A percentile compares a stretch with the other conserved stretches of the same genome.
These are phyloP conservation scores for Myotis brandtii DNA, from an alignment of 2,113 vertebrate species.

Conservation along the genomic window DNA sequence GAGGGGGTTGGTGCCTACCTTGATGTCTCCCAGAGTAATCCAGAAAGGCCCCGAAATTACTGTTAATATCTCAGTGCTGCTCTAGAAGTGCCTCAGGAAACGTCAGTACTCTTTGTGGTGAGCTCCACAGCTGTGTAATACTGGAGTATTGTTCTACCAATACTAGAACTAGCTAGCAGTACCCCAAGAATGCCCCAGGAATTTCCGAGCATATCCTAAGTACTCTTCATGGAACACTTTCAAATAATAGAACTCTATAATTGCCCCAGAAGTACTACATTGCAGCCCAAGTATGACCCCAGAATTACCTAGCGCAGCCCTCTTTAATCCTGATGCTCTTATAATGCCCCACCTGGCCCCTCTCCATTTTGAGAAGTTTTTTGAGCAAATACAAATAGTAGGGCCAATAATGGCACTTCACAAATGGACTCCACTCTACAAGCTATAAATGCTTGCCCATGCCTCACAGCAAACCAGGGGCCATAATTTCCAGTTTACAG, in stretches of 20 bases:
- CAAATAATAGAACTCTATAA: slow-evolving; percentile 22
- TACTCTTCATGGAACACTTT: slow-evolving; percentile 3
- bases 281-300: background rate
- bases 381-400: background rate
- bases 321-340: background rate
- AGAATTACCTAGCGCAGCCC: background rate
- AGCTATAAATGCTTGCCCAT: background rate
- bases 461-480: background rate
- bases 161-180: background rate
- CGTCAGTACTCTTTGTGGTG: background rate
- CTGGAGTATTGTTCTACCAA: background rate
- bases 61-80: background rate
- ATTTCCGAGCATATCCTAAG: slow-evolving; percentile 44
- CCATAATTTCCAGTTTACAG: background rate
- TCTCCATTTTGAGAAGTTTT: background rate
- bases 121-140: background rate
- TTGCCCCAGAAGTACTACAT: background rate
- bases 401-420: background rate
- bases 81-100: background rate
- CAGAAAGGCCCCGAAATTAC: background rate
- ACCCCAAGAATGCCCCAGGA: background rate
- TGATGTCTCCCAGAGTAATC: background rate
- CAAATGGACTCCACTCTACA: background rate
- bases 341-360: background rate
- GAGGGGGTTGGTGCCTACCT: rapidly evolving